Conservation (phyloP, 2,888 invertebrate genomes). For the Cyrtodaria siliqua region DNA sequence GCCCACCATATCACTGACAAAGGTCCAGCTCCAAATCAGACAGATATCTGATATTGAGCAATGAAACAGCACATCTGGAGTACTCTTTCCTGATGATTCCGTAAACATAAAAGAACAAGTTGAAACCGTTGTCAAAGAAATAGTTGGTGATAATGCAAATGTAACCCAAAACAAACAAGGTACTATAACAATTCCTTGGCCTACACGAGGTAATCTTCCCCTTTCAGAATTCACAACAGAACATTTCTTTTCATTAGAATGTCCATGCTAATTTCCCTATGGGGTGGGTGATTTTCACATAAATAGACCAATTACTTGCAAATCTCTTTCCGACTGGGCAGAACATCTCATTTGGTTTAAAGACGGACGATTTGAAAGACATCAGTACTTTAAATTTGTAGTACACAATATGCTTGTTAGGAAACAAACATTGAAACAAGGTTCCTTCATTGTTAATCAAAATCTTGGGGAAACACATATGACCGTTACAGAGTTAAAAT, state of each 20-base stretch:
- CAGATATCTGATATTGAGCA: constrained; percentile 5
- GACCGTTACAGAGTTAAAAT: constrained; percentile 65
- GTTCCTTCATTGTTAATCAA: constrained; percentile 19
- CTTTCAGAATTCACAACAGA: constrained; percentile 35
- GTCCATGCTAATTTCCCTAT: constrained; percentile 64
- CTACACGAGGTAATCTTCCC: constrained; percentile 45
- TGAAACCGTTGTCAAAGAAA: constrained; percentile 24
- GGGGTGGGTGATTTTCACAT: constrained; percentile 34
- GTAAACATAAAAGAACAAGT: constrained; percentile 23
- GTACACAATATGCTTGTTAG: constrained; percentile 47
- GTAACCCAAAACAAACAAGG: constrained; percentile 15
- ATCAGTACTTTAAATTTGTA: constrained; percentile 14
- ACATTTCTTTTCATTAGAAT: constrained; percentile 62
- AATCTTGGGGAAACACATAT: not conserved
- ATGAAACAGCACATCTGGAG: constrained; percentile 39
- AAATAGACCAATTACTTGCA: constrained; percentile 35
- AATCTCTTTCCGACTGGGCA: constrained; percentile 53
- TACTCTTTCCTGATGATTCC: constrained; percentile 23
- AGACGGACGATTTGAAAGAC: constrained; percentile 47
- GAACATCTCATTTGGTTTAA: constrained; percentile 49
- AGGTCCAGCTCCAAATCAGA: constrained; percentile 47
- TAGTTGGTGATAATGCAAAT: constrained; percentile 8
- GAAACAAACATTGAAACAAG: constrained; percentile 56
- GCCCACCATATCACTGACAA: constrained; percentile 18
- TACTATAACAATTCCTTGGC: constrained; percentile 47